Conservation (phyloP, 2,797 vertebrate species). For the Pseudochromis fuscus region DNA sequence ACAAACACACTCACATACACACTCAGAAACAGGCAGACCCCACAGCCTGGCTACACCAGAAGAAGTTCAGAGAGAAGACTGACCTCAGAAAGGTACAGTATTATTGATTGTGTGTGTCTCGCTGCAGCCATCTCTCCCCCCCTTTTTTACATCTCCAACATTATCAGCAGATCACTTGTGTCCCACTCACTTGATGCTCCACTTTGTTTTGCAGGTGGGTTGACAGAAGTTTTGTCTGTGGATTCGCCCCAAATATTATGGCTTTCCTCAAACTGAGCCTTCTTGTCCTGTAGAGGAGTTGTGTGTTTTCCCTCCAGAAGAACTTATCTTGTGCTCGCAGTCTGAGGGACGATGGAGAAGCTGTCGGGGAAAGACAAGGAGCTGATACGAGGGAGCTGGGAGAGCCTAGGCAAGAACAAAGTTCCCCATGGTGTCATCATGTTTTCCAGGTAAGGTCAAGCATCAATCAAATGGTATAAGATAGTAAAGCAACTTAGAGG, state of each 20-base stretch:
- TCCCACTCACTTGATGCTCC: slow-evolving; percentile 51
- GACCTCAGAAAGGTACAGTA: slow-evolving; percentile 77
- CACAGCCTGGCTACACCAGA: slow-evolving; percentile 58
- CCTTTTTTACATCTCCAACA: slow-evolving; percentile 19
- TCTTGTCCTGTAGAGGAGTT: slow-evolving; percentile 71
- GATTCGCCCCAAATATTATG: slow-evolving; percentile 57
- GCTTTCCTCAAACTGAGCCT: slow-evolving; percentile 53
- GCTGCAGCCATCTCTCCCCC: slow-evolving; percentile 14
- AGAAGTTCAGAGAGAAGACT: slow-evolving; percentile 76
- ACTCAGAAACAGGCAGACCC: slow-evolving; percentile 56
- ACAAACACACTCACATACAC: slow-evolving; percentile 41
- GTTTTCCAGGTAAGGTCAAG: slow-evolving; percentile 87
- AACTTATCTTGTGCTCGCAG: slow-evolving; percentile 61
- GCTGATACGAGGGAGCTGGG: slow-evolving; percentile 95
- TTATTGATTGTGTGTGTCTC: slow-evolving; percentile 39
- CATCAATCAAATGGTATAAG: slow-evolving; percentile 11
- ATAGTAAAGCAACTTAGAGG: slow-evolving; percentile 22
- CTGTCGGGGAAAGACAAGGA: slow-evolving; percentile 87
- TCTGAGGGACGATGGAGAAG: slow-evolving; percentile 82
- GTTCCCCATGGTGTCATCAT: slow-evolving; percentile 92
- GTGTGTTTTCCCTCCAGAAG: slow-evolving; percentile 54
- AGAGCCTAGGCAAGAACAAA: slow-evolving; percentile 90
- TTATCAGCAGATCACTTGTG: slow-evolving; percentile 15
- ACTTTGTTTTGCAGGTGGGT: slow-evolving; percentile 74
- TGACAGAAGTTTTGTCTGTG: slow-evolving; percentile 60